Base-by-base conservation (phyloP, 2,113 vertebrate genomes). In the Cyprinodon variegatus region DNA sequence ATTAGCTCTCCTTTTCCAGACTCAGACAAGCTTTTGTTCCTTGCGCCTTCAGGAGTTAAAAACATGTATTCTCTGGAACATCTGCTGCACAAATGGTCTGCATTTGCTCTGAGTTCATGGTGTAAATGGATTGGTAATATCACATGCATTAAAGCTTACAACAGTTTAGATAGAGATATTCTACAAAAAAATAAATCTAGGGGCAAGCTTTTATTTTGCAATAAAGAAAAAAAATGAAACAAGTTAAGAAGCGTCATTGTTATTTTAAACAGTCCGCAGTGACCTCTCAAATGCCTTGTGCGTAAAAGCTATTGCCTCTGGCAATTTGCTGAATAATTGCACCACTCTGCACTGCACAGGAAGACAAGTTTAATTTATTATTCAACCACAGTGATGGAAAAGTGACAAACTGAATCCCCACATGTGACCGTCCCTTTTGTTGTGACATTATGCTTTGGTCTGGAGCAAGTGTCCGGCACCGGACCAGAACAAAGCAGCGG, bases 251-350 rank as follows among this genome's bases (percentile, higher is more conserved):
- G 70, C 1, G 68, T 76, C 68, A 59, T 69, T 72, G 40, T 72
- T 77, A n/a, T 73, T 72, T 65, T 20, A 39, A 69, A 72, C 40
- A 41, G 59, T 48, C 50, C 39, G 41, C 59, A 77, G 84, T 59
- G 73, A 83, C 69, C 61, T 78, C 64, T 72, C 40, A 63, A 70
- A 71, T 62, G 69, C 71, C 67, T 17, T 15, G 45, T 45, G 48
- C 15, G 22, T 75, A 45, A 80, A 82, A 75, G 11, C 77, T 8
- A 13, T 70, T 5, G 60, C 88, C 82, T 70, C n/a, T 40, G 80
- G 85, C 76, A 39, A 7, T 81, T 69, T 70, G 72, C 75, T 81
- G 87, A 88, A 89, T 86, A 86, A 92, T 81, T 39, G 76, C 77
- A 15, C 50, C 76, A 70, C 78, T 91, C 83, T 82, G 50, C 40